Evolutionary conservation across 2,888 invertebrate genomes (phyloP).

Genomic region (Exocentrus adspersus): DNA sequence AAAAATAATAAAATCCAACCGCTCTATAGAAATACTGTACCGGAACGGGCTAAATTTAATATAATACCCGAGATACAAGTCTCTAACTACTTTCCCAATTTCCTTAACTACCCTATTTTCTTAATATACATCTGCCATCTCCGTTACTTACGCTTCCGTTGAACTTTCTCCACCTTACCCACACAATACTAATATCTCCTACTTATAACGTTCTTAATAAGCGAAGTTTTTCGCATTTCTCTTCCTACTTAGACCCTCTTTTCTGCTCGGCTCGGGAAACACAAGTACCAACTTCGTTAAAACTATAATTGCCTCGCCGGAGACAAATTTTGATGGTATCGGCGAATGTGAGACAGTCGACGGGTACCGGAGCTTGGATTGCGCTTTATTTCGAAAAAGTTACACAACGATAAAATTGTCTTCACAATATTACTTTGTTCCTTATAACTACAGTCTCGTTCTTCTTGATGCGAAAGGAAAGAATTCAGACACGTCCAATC

Average conservation of each 20-base stretch:
- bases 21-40: slow-evolving; percentile 46
- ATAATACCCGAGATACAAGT: slow-evolving; percentile 59
- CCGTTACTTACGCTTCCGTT: slow-evolving; percentile 32
- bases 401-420: background rate
- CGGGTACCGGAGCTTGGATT: no score
- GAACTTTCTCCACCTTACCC: slow-evolving; percentile 44
- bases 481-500: no score
- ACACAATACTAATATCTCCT: slow-evolving; percentile 56
- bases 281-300: slow-evolving; percentile 56
- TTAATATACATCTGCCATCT: slow-evolving; percentile 56
- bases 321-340: slow-evolving; percentile 4
- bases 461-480: no score
- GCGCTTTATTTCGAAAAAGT: no score
- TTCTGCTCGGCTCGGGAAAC: slow-evolving; percentile 53
- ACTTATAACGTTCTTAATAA: slow-evolving; percentile 61
- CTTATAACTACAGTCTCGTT: no score
- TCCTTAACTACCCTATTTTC: slow-evolving; percentile 61
- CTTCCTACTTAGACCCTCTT: slow-evolving; percentile 44
- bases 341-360: background rate
- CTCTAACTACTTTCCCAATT: slow-evolving; percentile 60
- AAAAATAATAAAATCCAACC: slow-evolving; percentile 19
- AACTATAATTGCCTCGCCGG: slow-evolving; percentile 52
- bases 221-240: slow-evolving; percentile 61
- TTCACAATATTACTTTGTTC: no score
- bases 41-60: slow-evolving; percentile 57